phyloP scores from a whole-genome alignment of 1,140 invertebrate genomes.

The Elymnias hypermnestra region DNA sequence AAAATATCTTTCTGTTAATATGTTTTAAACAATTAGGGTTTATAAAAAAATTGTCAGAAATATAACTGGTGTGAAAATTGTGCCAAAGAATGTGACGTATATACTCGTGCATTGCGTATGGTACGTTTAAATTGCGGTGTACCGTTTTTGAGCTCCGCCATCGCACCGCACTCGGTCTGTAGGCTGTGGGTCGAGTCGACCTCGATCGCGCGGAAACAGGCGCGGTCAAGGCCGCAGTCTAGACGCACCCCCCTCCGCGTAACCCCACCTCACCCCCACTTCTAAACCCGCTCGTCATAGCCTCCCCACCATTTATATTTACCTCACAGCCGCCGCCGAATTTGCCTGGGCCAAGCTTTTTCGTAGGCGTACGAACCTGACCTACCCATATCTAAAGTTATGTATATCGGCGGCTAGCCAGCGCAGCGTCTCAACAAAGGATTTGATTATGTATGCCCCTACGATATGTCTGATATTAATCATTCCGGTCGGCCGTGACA shows the following conservation, averaged over 20 bases:
- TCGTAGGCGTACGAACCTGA: conserved; percentile 30
- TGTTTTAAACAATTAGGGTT: no score
- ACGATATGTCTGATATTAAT: conserved; percentile 17
- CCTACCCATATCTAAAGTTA: conserved; percentile 33
- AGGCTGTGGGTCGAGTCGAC: conserved; percentile 50
- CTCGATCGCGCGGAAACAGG: conserved; percentile 63
- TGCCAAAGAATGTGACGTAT: no score
- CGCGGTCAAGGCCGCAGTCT: conserved; percentile 70
- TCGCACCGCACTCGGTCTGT: conserved; percentile 52
- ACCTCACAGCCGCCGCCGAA: conserved; percentile 45
- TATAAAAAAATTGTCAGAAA: no score
- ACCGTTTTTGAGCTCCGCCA: conserved; percentile 20
- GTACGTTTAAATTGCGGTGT: conserved; percentile 7
- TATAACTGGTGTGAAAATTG: no score
- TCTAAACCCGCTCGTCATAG: conserved; percentile 23
- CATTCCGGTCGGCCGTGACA: conserved; percentile 1
- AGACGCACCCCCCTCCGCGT: conserved; percentile 50
- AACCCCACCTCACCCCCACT: conserved; percentile 20
- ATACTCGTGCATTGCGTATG: no score
- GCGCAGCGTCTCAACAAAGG: conserved; percentile 10
- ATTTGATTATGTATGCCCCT: conserved; percentile 9
- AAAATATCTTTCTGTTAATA: no score
- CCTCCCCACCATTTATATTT: conserved; percentile 52
- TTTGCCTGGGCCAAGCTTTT: conserved; percentile 51
- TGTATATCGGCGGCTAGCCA: conserved; percentile 7